Base-by-base conservation (phyloP, 2,888 invertebrate species). In the Hipparchia semele region DNA sequence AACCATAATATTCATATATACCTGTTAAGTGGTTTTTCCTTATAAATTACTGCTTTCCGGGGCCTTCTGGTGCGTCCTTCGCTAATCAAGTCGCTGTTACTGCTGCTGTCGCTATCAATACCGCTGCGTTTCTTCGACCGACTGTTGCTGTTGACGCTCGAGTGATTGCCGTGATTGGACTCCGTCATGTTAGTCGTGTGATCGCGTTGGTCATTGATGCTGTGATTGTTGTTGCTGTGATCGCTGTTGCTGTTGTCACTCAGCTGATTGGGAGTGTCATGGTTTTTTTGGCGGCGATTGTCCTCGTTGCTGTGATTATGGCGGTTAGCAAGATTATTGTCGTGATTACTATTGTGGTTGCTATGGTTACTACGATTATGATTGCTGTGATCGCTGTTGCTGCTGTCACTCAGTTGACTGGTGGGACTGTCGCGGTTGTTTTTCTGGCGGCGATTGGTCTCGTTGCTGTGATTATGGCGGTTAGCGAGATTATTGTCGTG, bases 21-120 rank as follows among this genome's bases (percentile, higher is more conserved):
- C 93, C 89, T 86, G 71, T 90, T 92, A 13, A 92, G 81, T 4
- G 92, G 89, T 66, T 87, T 91, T 85, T 94, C 94, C 76, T 90
- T 92, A 56, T 94, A 94, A 0, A 85, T 85, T 79, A 92, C 83
- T 0, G 84, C 78, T 66, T 88, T 90, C 79, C 91, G 77, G 0
- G 82, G 58, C 9, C 92, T 74, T 6, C 91, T 75, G 39, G 88
- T 79, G 60, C 92, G 81, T 0, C 85, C 84, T 69, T 83, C 84
- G n/a, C 33, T 66, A 2, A 74, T 70, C 54, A 77, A 73, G 2
- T 80, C 82, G 6, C 83, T 80, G 68, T 80, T 81, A 59, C 77
- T 78, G 56, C 75, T 75, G 51, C 75, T 75, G 49, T 80, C 78
- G 54, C 80, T 80, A 72, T 81, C 81, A 33, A 73, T 76, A 66